Evolutionary conservation across 2,888 invertebrate species (phyloP).

Genomic region (Tuberolachnus salignus): DNA sequence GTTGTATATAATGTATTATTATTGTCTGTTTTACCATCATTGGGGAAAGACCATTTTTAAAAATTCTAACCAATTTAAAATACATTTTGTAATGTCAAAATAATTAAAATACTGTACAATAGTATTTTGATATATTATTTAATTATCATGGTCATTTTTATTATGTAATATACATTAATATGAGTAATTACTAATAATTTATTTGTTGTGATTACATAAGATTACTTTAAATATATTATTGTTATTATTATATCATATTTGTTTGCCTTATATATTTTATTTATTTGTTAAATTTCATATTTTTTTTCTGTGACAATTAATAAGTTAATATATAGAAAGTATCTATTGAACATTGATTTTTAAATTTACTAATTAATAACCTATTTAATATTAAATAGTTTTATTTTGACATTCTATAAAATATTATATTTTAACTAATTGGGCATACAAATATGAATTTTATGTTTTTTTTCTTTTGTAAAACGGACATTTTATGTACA

Average conservation of each 20-base stretch:
- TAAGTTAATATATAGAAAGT: too few relatives aligned
- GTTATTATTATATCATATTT: conserved; percentile 21
- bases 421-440: neutral
- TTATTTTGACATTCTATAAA: neutral
- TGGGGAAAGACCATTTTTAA: conserved; percentile 5
- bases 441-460: conserved; percentile 23
- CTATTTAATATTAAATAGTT: neutral
- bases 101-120: too few relatives aligned
- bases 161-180: conserved; percentile 3
- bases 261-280: neutral
- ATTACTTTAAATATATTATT: neutral
- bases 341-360: neutral
- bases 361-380: neutral
- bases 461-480: conserved; percentile 37
- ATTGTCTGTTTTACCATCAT: neutral
- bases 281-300: neutral
- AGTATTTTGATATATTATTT: conserved; percentile 11
- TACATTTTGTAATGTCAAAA: too few relatives aligned
- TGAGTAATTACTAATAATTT: neutral
- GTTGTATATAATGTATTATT: conserved; percentile 10
- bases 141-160: conserved; percentile 7
- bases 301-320: too few relatives aligned
- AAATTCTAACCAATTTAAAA: too few relatives aligned
- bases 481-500: conserved; percentile 34
- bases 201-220: conserved; percentile 13